Evolutionary conservation across 2,888 invertebrate species (phyloP), one percentile per base, ranked within the genome.

Genomic region (Drosophila stalkeri): DNA sequence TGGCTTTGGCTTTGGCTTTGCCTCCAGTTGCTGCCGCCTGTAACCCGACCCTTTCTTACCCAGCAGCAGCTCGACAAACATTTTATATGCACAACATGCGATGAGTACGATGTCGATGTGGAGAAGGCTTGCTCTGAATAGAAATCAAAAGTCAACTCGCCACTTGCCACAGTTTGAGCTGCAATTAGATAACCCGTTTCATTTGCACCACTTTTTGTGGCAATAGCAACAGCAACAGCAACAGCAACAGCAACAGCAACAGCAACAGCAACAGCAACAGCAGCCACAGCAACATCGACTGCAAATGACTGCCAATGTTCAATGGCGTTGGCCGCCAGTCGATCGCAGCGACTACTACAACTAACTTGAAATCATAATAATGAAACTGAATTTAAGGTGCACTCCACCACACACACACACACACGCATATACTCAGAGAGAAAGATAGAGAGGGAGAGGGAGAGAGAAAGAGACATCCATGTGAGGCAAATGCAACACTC

Each of bases 131-230:
- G 81, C 80, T 80, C 67, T 68, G 89, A 68, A 90, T 90, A 85
- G 85, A 85, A 85, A 85, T 82, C 83, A 85, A 85, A 85, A 85
- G 85, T 85, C 85, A 85, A 85, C 88, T 82, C 85, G 88, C 88
- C 89, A 89, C 89, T 84, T 90, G 90, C 89, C 89, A 89, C 90
- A 88, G 83, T 86, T 75, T 68, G 79, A 72, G 81, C 87, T 80
- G 87, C 90, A 90, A 86, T 86, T 86, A 86, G 86, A 86, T 86
- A 86, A 86, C 86, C 85, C 80, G 86, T 86, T 86, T 90, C 89
- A 77, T 86, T 82, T 85, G 85, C 85, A 89, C 85, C 88, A 90
- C 81, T 86, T 86, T 83, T 87, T 63, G 67, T 61, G 65, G 64
- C 82, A 62, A 54, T 68, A 62, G 41, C 60, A 66, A 57, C 84